Percentiles rank a stretch among this genome's conserved stretches.
phyloP scores from a whole-genome alignment of 1,140 invertebrate genomes.

The Micrasema minimum region DNA sequence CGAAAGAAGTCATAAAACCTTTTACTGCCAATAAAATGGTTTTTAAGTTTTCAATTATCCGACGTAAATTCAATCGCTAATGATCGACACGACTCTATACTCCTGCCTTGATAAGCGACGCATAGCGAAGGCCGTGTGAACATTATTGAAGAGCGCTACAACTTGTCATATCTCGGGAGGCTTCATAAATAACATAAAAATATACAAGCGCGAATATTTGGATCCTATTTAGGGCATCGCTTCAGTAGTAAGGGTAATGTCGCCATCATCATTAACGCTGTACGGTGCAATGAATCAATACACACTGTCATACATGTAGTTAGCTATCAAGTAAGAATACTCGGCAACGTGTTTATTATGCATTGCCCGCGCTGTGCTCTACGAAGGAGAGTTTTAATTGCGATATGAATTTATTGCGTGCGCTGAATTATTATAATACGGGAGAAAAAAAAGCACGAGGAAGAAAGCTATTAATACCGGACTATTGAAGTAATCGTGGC shows the following conservation, averaged over 20 bases:
- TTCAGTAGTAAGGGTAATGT: constrained; percentile 6
- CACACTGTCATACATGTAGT: background rate
- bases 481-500: too few relatives aligned
- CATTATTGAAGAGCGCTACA: background rate
- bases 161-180: constrained; percentile 3
- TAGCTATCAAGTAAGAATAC: background rate
- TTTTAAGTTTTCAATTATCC: too few relatives aligned
- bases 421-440: constrained; percentile 28
- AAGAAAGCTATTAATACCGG: constrained; percentile 3
- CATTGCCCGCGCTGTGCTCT: constrained; percentile 25
- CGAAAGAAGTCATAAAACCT: too few relatives aligned
- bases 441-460: constrained; percentile 1
- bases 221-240: constrained; percentile 12
- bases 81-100: too few relatives aligned
- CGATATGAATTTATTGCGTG: constrained; percentile 39
- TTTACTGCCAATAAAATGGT: too few relatives aligned
- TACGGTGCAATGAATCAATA: constrained; percentile 28
- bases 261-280: constrained; percentile 15
- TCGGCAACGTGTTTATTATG: constrained; percentile 24
- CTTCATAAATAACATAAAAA: background rate
- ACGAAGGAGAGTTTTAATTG: constrained; percentile 41
- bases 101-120: too few relatives aligned
- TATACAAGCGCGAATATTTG: constrained; percentile 1
- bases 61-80: too few relatives aligned
- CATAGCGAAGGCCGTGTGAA: background rate